Base-by-base conservation (phyloP, 2,888 invertebrate species). In the Synergus japonicus region DNA sequence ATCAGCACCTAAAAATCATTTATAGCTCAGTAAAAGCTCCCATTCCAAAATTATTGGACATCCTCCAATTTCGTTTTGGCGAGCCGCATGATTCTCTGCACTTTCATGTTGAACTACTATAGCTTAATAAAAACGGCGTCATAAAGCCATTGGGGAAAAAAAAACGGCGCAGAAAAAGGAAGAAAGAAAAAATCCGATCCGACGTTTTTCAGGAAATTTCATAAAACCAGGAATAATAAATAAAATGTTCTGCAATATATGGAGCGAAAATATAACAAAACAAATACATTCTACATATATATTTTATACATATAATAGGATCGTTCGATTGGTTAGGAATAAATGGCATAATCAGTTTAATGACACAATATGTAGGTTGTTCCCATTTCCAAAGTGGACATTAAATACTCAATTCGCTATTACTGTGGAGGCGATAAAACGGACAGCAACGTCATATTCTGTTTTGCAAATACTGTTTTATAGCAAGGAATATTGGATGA, bases 381-480 rank as follows among this genome's bases (percentile, higher is more conserved):
- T 67, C 46, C 46, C 12, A 46, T 67, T 67, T 67, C 13, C 18
- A 67, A 46, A 67, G 46, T 43, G 22, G 67, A 67, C 8, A 67
- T 67, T 46, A 46, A 67, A 66, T 18, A 43, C n/a, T 66, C 18
- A 44, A 44, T 44, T 43, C 18, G 41, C n/a, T 44, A 37, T 37
- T 66, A 65, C 13, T 43, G 18, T 18, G 37, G 43, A 43, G 9
- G n/a, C n/a, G 66, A 66, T 66, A 44, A 66, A 66, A 8, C 18
- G 43, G 18, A 29, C 29, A 63, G 29, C 29, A 63, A 13, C 22
- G 18, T 66, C n/a, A 12, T n/a, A 41, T 13, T 37, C 3, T 37
- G 37, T 69, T 54, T 73, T 73, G 22, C 4, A n/a, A 73, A 54
- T 49, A 29, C 29, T 54, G n/a, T 73, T 54, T 73, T 54, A 37